Evolutionary conservation across 2,888 invertebrate genomes (phyloP).

Genomic region (Augochlorella aurata): DNA sequence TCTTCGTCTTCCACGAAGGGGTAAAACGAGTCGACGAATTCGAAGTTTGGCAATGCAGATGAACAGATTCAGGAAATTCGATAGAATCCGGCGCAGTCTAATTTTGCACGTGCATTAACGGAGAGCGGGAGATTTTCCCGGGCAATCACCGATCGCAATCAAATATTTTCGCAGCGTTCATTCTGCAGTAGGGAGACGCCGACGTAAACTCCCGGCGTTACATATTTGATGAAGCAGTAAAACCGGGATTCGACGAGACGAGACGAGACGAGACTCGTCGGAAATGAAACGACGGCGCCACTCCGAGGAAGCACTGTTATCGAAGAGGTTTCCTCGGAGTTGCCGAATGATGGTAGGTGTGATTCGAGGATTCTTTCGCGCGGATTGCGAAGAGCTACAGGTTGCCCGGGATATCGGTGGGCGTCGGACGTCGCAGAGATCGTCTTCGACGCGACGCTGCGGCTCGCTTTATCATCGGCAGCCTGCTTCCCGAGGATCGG

Average conservation of each 20-base stretch:
- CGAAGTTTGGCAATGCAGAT: no score
- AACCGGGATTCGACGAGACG: neutral
- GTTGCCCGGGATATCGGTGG: slow-evolving; percentile 37
- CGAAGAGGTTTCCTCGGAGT: neutral
- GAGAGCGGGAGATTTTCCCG: no score
- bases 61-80: no score
- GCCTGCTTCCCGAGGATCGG: slow-evolving; percentile 12
- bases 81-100: no score
- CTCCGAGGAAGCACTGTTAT: no score
- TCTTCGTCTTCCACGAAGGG: no score
- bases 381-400: slow-evolving; percentile 57
- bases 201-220: neutral
- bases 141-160: no score
- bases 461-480: slow-evolving; percentile 45
- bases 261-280: no score
- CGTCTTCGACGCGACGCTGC: neutral
- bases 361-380: slow-evolving; percentile 29
- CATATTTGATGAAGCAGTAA: neutral
- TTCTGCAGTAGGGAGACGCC: neutral
- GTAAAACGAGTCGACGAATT: no score
- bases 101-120: no score
- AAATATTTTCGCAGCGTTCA: neutral
- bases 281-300: neutral
- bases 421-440: neutral
- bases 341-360: neutral